A percentile compares a stretch with the other conserved stretches of the same genome.
These are phyloP conservation scores for Tyria jacobaeae DNA, from an alignment of 2,888 invertebrate genomes.

Conservation along the genomic window DNA sequence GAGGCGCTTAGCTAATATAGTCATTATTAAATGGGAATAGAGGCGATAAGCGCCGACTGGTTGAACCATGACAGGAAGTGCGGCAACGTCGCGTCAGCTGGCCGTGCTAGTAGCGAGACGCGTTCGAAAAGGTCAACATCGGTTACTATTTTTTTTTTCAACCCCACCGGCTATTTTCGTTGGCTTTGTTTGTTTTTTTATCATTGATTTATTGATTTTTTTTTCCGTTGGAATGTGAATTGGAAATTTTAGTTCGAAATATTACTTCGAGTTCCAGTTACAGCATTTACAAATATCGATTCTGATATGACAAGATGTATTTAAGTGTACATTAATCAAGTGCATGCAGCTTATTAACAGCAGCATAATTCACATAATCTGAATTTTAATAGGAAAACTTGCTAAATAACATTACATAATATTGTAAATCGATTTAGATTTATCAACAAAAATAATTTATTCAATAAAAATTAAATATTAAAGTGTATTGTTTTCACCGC, in stretches of 20 bases:
- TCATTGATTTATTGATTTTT: constrained; percentile 64
- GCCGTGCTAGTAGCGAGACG: constrained; percentile 80
- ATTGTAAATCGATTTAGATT: constrained; percentile 35
- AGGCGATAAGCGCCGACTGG: constrained; percentile 79
- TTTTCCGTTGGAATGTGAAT: constrained; percentile 43
- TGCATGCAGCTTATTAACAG: constrained; percentile 29
- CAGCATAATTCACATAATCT: constrained; percentile 24
- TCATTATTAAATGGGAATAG: constrained; percentile 59
- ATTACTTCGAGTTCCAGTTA: constrained; percentile 26
- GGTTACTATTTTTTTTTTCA: constrained; percentile 79
- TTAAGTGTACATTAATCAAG: constrained; percentile 30
- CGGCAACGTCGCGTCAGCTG: constrained; percentile 86
- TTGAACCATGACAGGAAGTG: constrained; percentile 64
- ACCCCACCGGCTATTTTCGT: constrained; percentile 75
- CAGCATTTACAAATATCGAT: constrained; percentile 35
- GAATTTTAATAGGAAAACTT: constrained; percentile 15
- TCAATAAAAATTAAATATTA: constrained; percentile 63
- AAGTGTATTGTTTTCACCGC: constrained; percentile 82
- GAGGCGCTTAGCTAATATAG: constrained; percentile 61
- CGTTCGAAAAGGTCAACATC: constrained; percentile 85
- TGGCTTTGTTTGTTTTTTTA: constrained; percentile 70
- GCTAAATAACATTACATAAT: constrained; percentile 34
- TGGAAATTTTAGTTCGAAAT: constrained; percentile 36
- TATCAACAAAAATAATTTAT: constrained; percentile 58
- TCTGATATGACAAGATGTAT: constrained; percentile 35